A percentile compares a stretch with the other conserved stretches of the same genome.
phyloP scores from a whole-genome alignment of 2,113 vertebrate species.

The Ctenomys sociabilis region DNA sequence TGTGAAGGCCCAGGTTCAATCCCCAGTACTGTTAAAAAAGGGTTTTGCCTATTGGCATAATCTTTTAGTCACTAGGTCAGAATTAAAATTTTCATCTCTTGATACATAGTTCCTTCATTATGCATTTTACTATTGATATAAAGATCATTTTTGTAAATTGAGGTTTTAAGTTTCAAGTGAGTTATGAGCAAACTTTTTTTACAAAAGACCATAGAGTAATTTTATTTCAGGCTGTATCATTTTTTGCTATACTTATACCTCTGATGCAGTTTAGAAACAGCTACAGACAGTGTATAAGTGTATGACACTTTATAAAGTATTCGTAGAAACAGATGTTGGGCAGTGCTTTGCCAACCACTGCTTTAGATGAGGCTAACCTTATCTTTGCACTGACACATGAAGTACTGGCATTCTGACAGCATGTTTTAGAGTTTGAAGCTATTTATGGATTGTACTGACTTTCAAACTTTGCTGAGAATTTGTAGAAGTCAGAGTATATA shows the following conservation, averaged over 20 bases:
- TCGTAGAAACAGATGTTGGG: slow-evolving; percentile 12
- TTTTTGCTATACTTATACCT: neutral
- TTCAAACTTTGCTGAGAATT: neutral
- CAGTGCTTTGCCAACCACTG: neutral
- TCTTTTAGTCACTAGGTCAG: slow-evolving; percentile 37
- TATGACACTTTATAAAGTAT: neutral
- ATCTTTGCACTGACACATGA: slow-evolving; percentile 34
- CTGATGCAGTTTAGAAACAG: neutral
- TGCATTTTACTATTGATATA: neutral
- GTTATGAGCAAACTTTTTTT: neutral
- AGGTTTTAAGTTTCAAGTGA: slow-evolving; percentile 57
- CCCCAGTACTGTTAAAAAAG: neutral
- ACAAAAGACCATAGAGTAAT: neutral
- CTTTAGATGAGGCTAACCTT: slow-evolving; percentile 17
- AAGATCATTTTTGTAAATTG: neutral
- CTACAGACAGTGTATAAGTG: neutral
- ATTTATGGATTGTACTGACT: slow-evolving; percentile 46
- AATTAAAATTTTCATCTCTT: slow-evolving; percentile 53
- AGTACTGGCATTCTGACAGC: neutral
- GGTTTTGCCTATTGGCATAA: slow-evolving; percentile 22
- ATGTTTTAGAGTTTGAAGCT: slow-evolving; percentile 35
- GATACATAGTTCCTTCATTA: neutral
- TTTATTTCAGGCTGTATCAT: neutral
- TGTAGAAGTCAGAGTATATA: slow-evolving; percentile 39
- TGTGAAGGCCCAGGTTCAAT: neutral